These are phyloP conservation scores for Teleiodes luculella DNA, from an alignment of 2,888 invertebrate species.

Conservation along the genomic window DNA sequence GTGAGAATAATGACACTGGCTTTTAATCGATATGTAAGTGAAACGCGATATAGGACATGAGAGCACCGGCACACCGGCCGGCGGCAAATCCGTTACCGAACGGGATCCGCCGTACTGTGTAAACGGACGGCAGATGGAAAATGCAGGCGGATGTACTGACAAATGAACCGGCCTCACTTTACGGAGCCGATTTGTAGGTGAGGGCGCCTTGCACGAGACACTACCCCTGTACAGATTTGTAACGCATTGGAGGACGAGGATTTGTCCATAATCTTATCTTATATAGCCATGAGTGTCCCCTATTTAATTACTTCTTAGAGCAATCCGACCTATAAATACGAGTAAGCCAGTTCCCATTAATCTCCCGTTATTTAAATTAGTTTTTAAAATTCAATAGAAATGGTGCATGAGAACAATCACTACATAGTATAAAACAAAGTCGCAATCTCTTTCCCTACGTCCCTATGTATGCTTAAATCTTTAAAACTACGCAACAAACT, in stretches of 20 bases:
- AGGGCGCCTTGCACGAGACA: background rate
- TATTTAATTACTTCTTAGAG: no score
- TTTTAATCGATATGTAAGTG: background rate
- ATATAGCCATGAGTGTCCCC: no score
- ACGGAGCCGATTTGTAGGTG: constrained; percentile 4
- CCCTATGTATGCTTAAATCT: no score
- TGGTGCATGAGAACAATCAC: no score
- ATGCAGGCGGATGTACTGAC: constrained; percentile 23
- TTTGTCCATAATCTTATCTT: no score
- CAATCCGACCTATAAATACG: no score
- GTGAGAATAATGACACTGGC: background rate
- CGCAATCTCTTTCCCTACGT: no score
- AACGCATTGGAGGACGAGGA: background rate
- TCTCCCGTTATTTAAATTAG: no score
- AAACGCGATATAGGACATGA: background rate
- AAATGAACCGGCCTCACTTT: constrained; percentile 11
- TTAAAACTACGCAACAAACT: no score
- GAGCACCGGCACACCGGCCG: background rate
- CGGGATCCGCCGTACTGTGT: background rate
- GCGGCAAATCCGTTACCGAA: background rate
- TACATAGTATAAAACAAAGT: no score
- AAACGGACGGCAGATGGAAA: constrained; percentile 12
- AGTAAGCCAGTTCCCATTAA: no score
- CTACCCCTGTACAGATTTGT: background rate
- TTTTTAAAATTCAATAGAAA: no score